These are phyloP conservation scores for Lycocorax pyrrhopterus DNA, from an alignment of 2,113 vertebrate species.

Conservation along the genomic window DNA sequence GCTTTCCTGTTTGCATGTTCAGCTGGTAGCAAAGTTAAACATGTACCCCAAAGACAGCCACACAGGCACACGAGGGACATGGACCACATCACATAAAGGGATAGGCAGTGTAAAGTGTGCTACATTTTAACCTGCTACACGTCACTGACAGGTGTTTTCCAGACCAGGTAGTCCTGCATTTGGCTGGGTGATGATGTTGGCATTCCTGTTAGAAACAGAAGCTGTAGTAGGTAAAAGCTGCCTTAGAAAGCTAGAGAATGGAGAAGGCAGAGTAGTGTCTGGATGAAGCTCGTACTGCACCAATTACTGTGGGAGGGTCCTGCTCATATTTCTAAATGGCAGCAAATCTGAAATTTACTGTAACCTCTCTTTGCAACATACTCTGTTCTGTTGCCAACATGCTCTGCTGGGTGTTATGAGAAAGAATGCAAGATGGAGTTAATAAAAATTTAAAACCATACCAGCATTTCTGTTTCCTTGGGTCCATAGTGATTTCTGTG, in stretches of 20 bases:
- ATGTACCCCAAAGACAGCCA: not conserved
- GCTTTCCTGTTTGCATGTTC: not conserved
- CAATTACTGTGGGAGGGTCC: not conserved
- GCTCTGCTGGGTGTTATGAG: not conserved
- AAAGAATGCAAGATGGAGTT: not conserved
- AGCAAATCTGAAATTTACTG: not conserved
- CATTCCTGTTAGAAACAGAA: not conserved
- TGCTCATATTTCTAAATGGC: not conserved
- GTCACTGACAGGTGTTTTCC: not conserved
- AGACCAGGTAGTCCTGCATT: too few species aligned
- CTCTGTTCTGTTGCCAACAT: accelerated
- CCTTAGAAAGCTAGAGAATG: not conserved
- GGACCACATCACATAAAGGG: accelerated
- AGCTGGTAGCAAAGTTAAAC: not conserved
- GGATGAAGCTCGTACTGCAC: not conserved
- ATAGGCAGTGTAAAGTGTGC: not conserved
- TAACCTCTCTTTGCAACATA: not conserved
- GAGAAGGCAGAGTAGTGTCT: not conserved
- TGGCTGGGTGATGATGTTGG: not conserved
- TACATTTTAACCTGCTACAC: not conserved
- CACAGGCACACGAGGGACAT: not conserved
- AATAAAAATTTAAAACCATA: not conserved
- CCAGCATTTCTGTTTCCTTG: not conserved
- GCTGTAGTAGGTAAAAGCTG: not conserved
- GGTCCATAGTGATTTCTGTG: not conserved